Evolutionary conservation across 2,888 invertebrate genomes (phyloP), one percentile per base, ranked within the genome.

Genomic region (Phengaris alcon): DNA sequence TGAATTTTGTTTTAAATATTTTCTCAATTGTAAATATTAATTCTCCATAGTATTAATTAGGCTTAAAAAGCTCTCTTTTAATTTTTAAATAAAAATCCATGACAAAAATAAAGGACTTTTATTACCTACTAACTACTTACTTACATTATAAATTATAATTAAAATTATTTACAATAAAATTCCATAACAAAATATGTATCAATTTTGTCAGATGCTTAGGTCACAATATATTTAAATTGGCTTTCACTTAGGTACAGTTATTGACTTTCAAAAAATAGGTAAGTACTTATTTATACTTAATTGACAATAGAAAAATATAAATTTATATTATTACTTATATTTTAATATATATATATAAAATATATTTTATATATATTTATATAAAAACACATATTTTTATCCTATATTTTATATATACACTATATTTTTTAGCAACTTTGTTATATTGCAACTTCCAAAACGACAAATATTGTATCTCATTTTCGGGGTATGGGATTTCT

Each of bases 401-500:
- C n/a, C n/a, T n/a, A n/a, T n/a, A 22, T 22, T 22, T 22, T 22
- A 22, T 22, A 22, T 22, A 22, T 0, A 22, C 0, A 22, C 48
- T 48, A 59, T 59, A 64, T 70, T 70, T 48, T 70, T 70, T 15
- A 12, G 54, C 15, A 54, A 75, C 54, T n/a, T n/a, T 79, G 78
- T 79, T 81, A 78, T 79, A 77, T 77, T 80, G 35, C 52, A 72
- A 35, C 54, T 54, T 72, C 8, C 3, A 13, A 12, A 76, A 78
- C 75, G 79, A 80, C 80, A 79, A 80, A 81, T 80, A 84, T 83
- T 85, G 84, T 85, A 83, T 80, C 77, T 76, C 75, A 77, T 78
- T 77, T 79, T 79, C 78, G 80, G 79, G 78, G 79, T 70, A 69
- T 77, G 75, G 64, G 73, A 68, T 51, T 72, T 4, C 51, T 55